Base-by-base conservation (phyloP, 1,140 invertebrate genomes). In the Sinella curviseta region DNA sequence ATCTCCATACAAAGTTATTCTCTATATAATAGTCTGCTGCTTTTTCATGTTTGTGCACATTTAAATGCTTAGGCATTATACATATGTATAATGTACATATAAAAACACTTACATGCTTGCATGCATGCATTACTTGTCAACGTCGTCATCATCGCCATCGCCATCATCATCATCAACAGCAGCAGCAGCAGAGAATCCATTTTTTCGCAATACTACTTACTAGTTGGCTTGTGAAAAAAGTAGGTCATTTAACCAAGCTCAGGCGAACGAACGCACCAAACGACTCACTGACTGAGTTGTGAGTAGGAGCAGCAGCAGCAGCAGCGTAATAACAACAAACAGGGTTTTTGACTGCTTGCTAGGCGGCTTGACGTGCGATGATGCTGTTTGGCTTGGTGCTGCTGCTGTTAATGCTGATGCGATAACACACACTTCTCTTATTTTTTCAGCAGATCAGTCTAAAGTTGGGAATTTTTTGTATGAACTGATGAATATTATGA, bases 181-280 rank as follows among this genome's bases (percentile, higher is more conserved):
- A 60, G 20, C 39, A 48, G 39, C 39, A 48, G 8, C 8, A 20
- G 39, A 48, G 39, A 60, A 60, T 60, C 57, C 57, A 60, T 60
- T 60, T 60, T 60, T 60, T 60, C 57, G 57, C 57, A 60, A 60
- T 60, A 48, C 39, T 12, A 48, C 39, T 48, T 48, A 48, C 39
- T n/a, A 48, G 39, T 60, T 60, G 57, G 57, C 57, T 14, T 60
- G 57, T 26, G 57, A 60, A 60, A 48, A 60, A 60, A 60, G 57
- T 60, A 60, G 57, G 57, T 60, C 57, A 60, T 60, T 60, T 60
- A 60, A 60, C 57, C 57, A 60, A 60, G 57, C 57, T 48, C 39
- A 60, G 57, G 57, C 57, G 57, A 60, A 60, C 57, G 57, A 60
- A 12, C 39, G 39, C 8, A 12, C 8, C 39, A 8, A 48, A 48